phyloP scores from a whole-genome alignment of 1,140 invertebrate genomes.

The Dendroctonus ponderosae region DNA sequence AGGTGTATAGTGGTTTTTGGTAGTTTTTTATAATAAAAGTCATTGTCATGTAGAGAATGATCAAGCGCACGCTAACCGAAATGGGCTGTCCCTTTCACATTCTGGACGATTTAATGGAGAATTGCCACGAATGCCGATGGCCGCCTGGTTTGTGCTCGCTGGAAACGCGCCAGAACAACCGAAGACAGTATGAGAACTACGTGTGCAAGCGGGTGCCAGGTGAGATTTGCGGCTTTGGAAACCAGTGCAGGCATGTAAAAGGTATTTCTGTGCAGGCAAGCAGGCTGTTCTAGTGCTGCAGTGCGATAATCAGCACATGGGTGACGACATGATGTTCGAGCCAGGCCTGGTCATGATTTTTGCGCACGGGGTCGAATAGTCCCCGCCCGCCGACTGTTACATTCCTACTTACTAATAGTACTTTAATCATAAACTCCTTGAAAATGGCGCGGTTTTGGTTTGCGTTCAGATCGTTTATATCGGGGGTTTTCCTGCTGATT shows the following conservation, averaged over 20 bases:
- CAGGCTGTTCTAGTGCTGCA: slow-evolving; percentile 92
- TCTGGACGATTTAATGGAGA: slow-evolving; percentile 93
- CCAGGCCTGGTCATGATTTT: slow-evolving; percentile 99
- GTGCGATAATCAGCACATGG: slow-evolving; percentile 93
- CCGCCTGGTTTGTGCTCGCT: slow-evolving; percentile 87
- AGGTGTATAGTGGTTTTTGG: background rate
- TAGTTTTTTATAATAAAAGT: background rate
- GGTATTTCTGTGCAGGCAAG: slow-evolving; percentile 64
- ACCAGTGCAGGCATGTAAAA: background rate
- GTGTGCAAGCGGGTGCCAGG: slow-evolving; percentile 91
- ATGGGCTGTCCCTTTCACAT: slow-evolving; percentile 90
- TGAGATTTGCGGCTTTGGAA: background rate
- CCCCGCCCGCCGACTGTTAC: no score
- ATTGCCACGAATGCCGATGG: slow-evolving; percentile 94
- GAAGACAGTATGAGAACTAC: slow-evolving; percentile 90
- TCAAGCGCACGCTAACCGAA: slow-evolving; percentile 87
- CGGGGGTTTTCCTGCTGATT: no score
- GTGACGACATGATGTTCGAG: slow-evolving; percentile 92
- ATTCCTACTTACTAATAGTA: no score
- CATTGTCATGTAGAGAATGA: slow-evolving; percentile 71
- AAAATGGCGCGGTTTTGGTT: no score
- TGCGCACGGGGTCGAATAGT: slow-evolving; percentile 90
- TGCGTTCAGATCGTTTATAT: no score
- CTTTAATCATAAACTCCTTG: no score
- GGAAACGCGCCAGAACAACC: slow-evolving; percentile 90